Conservation (phyloP, 2,888 invertebrate species). For the Ditylenchus weischeri region DNA sequence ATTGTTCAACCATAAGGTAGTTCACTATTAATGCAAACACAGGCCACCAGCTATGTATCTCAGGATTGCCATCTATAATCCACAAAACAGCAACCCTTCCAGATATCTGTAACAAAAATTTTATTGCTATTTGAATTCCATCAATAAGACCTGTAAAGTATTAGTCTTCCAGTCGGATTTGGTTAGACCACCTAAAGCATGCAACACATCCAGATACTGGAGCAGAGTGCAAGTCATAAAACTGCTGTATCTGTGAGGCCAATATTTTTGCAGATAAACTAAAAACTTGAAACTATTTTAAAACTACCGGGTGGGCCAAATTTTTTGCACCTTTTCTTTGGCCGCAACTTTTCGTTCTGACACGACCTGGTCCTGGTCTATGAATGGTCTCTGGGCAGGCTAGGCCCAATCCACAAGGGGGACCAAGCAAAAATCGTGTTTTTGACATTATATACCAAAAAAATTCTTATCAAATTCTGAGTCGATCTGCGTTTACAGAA, state of each 20-base stretch:
- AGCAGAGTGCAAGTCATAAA: constrained; percentile 27
- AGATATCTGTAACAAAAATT: constrained; percentile 62
- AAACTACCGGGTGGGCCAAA: too few species aligned
- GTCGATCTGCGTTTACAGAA: too few species aligned
- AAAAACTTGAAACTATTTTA: constrained; percentile 1
- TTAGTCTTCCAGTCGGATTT: constrained; percentile 27
- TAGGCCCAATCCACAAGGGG: too few species aligned
- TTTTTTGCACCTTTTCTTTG: too few species aligned
- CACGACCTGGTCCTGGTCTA: too few species aligned
- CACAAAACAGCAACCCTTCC: constrained; percentile 79
- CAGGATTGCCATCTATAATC: constrained; percentile 76
- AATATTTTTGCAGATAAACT: constrained; percentile 28
- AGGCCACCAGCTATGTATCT: constrained; percentile 81
- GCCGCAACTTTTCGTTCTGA: too few species aligned
- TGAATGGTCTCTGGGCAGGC: too few species aligned
- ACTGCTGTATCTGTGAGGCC: constrained; percentile 16
- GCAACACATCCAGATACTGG: constrained; percentile 32
- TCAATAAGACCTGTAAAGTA: constrained; percentile 16
- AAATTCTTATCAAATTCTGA: too few species aligned
- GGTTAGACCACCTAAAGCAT: constrained; percentile 27
- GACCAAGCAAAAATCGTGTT: too few species aligned
- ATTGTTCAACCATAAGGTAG: constrained; percentile 78
- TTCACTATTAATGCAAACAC: constrained; percentile 81
- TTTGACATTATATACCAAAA: too few species aligned
- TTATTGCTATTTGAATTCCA: not conserved